Evolutionary conservation across 1,140 invertebrate genomes (phyloP).

Genomic region (Pachyrhynchus sulphureomaculatus): DNA sequence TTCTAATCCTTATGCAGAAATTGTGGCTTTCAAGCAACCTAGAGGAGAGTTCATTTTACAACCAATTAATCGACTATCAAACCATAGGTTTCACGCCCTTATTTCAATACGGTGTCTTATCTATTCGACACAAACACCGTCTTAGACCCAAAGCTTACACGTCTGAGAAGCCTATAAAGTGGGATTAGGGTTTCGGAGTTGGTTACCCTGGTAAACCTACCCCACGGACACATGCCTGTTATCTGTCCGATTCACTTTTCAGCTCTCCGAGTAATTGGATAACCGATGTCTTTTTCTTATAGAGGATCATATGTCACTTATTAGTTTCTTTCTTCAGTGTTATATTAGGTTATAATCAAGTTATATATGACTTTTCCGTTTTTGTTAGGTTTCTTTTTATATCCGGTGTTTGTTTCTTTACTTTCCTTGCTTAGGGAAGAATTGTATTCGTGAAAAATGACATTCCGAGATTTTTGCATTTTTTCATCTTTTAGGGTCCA

Average conservation of each 20-base stretch:
- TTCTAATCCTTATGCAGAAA: too few relatives aligned
- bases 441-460: too few relatives aligned
- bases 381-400: conserved; percentile 9
- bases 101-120: conserved; percentile 9
- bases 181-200: conserved; percentile 38
- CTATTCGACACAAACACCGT: conserved; percentile 9
- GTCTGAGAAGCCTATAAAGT: conserved; percentile 31
- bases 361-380: conserved; percentile 20
- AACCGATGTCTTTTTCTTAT: conserved; percentile 37
- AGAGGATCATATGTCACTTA: conserved; percentile 34
- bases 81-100: not conserved
- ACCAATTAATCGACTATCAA: conserved; percentile 5
- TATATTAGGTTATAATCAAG: conserved; percentile 35
- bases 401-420: too few relatives aligned
- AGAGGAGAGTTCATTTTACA: not conserved
- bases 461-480: too few relatives aligned
- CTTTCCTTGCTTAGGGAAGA: too few relatives aligned
- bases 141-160: conserved; percentile 23
- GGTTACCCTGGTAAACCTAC: conserved; percentile 30
- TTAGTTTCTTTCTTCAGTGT: conserved; percentile 27
- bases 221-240: conserved; percentile 22
- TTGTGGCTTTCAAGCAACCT: too few relatives aligned
- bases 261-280: conserved; percentile 36
- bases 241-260: conserved; percentile 22
- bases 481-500: too few relatives aligned